A percentile compares a stretch with the other conserved stretches of the same genome.
Evolutionary conservation across 2,888 invertebrate species (phyloP).

Genomic region (Drosophila leonis): DNA sequence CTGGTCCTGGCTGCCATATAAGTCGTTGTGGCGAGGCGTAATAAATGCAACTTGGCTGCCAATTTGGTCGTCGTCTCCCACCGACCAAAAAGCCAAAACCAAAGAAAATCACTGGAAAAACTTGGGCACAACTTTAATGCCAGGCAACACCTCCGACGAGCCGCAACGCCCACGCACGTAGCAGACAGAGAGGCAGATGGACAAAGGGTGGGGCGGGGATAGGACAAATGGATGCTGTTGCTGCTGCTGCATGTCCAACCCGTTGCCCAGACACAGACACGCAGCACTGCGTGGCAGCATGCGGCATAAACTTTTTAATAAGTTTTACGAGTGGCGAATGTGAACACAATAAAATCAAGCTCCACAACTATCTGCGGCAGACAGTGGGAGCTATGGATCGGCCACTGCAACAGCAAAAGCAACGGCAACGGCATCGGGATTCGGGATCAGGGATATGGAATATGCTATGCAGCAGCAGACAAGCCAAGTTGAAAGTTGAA

Average conservation of each 20-base stretch:
- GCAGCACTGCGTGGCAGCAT: conserved; percentile 49
- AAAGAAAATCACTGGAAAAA: conserved; percentile 62
- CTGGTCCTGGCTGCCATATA: conserved; percentile 36
- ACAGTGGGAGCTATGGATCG: conserved; percentile 27
- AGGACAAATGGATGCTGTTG: conserved; percentile 33
- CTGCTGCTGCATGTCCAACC: conserved; percentile 32
- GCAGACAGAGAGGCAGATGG: conserved; percentile 16
- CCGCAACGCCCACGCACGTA: conserved; percentile 58
- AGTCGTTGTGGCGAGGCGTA: conserved; percentile 50
- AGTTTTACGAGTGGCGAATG: conserved; percentile 82
- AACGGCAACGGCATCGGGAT: neutral
- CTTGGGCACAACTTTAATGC: conserved; percentile 50
- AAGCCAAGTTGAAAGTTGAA: conserved; percentile 33
- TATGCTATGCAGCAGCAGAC: conserved; percentile 13
- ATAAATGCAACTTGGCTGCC: conserved; percentile 60
- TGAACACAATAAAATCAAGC: conserved; percentile 79
- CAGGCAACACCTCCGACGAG: conserved; percentile 38
- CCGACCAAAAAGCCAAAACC: conserved; percentile 27
- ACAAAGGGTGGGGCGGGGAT: neutral
- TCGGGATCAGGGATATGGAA: conserved; percentile 15
- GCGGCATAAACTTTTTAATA: conserved; percentile 79
- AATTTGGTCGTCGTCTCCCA: conserved; percentile 49
- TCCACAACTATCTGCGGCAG: conserved; percentile 57
- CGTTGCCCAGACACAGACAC: conserved; percentile 41
- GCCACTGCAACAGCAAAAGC: neutral